Base-by-base conservation (phyloP, 1,140 invertebrate species). In the Augochlora pura region DNA sequence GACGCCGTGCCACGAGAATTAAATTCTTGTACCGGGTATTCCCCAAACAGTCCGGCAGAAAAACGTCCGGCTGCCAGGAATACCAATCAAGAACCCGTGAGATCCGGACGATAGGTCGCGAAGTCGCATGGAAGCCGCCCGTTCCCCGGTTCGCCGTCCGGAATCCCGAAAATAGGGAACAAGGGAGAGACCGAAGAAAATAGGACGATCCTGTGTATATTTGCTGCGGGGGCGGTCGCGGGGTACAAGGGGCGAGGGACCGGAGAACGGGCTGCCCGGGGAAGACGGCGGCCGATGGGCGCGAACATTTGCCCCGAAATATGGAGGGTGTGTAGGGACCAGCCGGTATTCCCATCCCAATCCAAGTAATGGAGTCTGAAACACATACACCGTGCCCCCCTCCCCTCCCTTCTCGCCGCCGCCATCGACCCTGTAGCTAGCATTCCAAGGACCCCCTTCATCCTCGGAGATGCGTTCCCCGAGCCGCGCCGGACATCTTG, bases 341-440 rank as follows among this genome's bases (percentile, higher is more conserved):
- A 74, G 70, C 70, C 75, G 57, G 73, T 91, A 92, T 89, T 92
- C 87, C 91, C 90, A 89, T 84, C 89, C 80, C 89, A 92, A 91
- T 92, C 89, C 87, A 75, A 90, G 90, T 90, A 90, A 92, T 90
- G 88, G 89, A 91, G 88, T 89, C 89, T 88, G 87, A 92, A 91
- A 91, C 90, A 90, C 87, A 85, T 81, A 82, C 81, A 88, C 70
- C 21, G 7, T n/a, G n/a, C n/a, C n/a, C n/a, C n/a, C n/a, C n/a
- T n/a, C n/a, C n/a, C n/a, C n/a, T n/a, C n/a, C n/a, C n/a, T n/a
- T n/a, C n/a, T n/a, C n/a, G n/a, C n/a, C n/a, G 49, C 27, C 23
- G 46, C 42, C 16, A 6, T 57, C 46, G 39, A 46, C 32, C 27
- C 16, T 32, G 4, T 32, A 32, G 32, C 10, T 66, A 38, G 49